phyloP scores from a whole-genome alignment of 2,888 invertebrate genomes.

The Drosophila birchii region DNA sequence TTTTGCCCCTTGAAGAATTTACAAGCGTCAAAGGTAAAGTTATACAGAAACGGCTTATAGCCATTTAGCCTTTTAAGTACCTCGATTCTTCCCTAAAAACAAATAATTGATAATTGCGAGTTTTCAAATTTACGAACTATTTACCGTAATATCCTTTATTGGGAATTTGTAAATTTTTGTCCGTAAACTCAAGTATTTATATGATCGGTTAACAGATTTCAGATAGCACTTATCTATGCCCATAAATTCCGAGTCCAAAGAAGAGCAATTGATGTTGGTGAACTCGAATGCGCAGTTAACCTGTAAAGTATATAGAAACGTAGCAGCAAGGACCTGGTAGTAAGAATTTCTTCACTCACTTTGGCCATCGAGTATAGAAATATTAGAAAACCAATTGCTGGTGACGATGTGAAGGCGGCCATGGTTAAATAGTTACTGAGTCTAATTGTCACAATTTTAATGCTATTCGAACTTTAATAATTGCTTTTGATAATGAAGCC shows the following conservation, averaged over 20 bases:
- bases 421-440: background rate
- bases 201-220: slow-evolving; percentile 14
- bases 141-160: background rate
- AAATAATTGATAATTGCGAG: background rate
- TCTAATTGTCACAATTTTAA: background rate
- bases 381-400: background rate
- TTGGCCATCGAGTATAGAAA: background rate
- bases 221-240: slow-evolving; percentile 2
- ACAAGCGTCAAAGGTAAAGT: background rate
- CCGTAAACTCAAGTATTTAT: slow-evolving; percentile 4
- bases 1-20: background rate
- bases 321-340: background rate
- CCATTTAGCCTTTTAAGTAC: slow-evolving; percentile 10
- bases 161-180: slow-evolving; percentile 7
- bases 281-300: slow-evolving; percentile 10
- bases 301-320: background rate
- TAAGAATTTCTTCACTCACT: background rate
- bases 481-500: background rate
- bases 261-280: slow-evolving; percentile 3
- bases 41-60: slow-evolving; percentile 18
- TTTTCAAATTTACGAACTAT: background rate
- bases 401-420: background rate
- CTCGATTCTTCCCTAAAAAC: background rate
- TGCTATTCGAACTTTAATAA: background rate
- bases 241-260: slow-evolving; percentile 13